Base-by-base conservation (phyloP, 2,888 invertebrate genomes). In the Cosmorhoe ocellata region DNA sequence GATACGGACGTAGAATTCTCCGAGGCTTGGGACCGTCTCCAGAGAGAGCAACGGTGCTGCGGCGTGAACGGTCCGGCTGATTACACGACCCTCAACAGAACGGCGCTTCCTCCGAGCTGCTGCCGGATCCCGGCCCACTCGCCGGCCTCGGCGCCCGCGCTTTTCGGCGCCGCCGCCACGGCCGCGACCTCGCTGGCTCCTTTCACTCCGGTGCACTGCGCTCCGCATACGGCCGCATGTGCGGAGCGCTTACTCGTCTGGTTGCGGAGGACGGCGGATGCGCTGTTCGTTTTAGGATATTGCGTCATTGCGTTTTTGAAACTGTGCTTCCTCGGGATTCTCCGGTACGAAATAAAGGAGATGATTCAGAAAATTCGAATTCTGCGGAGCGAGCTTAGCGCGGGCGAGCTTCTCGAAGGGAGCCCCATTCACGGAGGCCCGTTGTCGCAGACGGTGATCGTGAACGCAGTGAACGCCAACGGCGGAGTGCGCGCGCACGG, bases 311-410 rank as follows among this genome's bases (percentile, higher is more conserved):
- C 96, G 69, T 97, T 97, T 90, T 92, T 96, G 67, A 97, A 97
- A 87, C 91, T 96, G 83, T 96, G 96, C 91, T 97, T 97, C 92
- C 93, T 96, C 61, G 96, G 95, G 56, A 96, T 96, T 67, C 91
- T 96, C 67, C 93, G 96, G 54, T 95, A 95, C 90, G 96, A 96
- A 91, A 96, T 96, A 74, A 93, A 95, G 63, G 97, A 97, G 84
- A 97, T 97, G 97, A 96, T 97, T 74, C 96, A 96, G 81, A 97
- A 97, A 90, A 97, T 97, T 77, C 93, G 94, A 72, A 92, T 97
- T 76, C 90, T 97, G 57, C 93, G 93, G 68, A 93, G 92, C 53
- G 95, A 95, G 73, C 79, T 92, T 60, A 92, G 93, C 37, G 87
- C 90, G 32, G 87, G 90, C 1, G 91, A 91, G 67, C 75, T 91